phyloP scores from a whole-genome alignment of 2,113 vertebrate genomes.

The Cheirogaleus medius region DNA sequence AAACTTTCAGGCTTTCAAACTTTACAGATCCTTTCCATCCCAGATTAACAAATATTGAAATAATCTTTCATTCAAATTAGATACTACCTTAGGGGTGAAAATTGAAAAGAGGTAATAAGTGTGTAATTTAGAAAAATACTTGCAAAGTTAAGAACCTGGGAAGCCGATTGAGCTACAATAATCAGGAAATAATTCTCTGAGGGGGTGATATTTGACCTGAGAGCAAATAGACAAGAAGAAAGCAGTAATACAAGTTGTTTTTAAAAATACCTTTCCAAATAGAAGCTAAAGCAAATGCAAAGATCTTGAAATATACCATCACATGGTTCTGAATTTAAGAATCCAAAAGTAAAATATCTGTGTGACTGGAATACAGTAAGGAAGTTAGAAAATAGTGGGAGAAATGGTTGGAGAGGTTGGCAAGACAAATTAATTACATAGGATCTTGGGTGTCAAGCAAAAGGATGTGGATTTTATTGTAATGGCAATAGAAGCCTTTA shows the following conservation, averaged over 20 bases:
- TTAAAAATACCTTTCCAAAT: not conserved
- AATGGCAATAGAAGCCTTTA: not conserved
- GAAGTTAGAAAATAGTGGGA: not conserved
- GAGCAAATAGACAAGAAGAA: not conserved
- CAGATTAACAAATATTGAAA: not conserved
- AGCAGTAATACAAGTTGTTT: not conserved
- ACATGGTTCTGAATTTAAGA: not conserved
- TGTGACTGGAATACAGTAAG: not conserved
- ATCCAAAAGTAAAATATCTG: not conserved
- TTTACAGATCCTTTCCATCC: not conserved
- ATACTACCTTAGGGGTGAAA: not conserved
- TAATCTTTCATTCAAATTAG: conserved; percentile 4
- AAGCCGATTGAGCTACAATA: not conserved
- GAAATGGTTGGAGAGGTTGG: not conserved
- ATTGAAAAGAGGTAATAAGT: conserved; percentile 31
- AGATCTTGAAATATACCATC: not conserved
- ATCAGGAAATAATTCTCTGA: not conserved
- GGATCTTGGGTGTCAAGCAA: too few relatives aligned
- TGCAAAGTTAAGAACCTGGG: not conserved
- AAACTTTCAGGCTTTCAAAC: not conserved
- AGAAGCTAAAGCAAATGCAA: not conserved
- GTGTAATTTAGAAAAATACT: not conserved
- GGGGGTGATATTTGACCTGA: not conserved
- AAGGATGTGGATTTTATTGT: not conserved
- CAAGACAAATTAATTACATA: not conserved